Base-by-base conservation (phyloP, 2,888 invertebrate species). In the Melieria omissa region DNA sequence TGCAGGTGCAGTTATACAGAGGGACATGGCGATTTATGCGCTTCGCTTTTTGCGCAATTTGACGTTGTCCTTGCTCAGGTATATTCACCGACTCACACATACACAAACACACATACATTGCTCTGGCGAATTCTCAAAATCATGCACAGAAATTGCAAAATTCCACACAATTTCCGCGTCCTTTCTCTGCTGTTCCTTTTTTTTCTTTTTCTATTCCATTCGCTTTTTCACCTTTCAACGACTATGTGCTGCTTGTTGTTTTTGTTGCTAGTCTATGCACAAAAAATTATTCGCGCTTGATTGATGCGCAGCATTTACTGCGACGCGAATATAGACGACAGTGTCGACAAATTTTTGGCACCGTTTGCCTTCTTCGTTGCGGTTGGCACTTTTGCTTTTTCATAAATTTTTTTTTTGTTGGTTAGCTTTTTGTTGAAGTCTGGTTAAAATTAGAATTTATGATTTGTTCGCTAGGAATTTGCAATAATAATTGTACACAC, bases 101-200 rank as follows among this genome's bases (percentile, higher is more conserved):
- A 52, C 52, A 52, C 52, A 57, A 5, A 4, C 7, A 12, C 49
- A 49, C 12, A 52, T 14, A 52, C 52, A 52, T 9, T 8, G 9
- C 7, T 0, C 12, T 52, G 14, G 52, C 8, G 52, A 52, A 4
- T 52, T 52, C 12, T 49, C 44, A 10, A 57, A 70, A 66, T 73
- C 73, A 73, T 73, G 65, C 47, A 57, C 54, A 49, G 67, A 73
- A 67, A 73, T 73, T 69, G 46, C 65, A 46, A 69, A 69, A 70
- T 66, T 73, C 73, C 70, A 60, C 49, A 29, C 45, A 42, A 9
- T 52, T 52, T 52, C 14, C 52, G 14, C 29, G 29, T 29, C 29
- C 29, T 29, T 29, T 29, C 29, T 29, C 29, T 29, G 2, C 29
- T 29, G 29, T 29, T 29, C 29, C 29, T 29, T 29, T 29, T 29